phyloP scores from a whole-genome alignment of 2,113 vertebrate species.

The Ploceus nigricollis region DNA sequence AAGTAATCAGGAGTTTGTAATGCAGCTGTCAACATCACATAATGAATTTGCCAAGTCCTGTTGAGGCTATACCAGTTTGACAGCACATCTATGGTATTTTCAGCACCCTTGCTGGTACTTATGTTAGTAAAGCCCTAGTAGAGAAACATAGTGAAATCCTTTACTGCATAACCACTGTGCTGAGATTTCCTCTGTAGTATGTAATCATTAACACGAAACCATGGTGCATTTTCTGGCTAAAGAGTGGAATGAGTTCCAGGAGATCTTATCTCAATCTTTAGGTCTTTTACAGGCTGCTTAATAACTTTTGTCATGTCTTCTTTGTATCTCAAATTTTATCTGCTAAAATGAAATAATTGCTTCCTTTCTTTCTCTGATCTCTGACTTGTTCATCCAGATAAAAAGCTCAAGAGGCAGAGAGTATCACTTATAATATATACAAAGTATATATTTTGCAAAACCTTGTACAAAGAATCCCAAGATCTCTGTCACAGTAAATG shows the following conservation, averaged over 20 bases:
- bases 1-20: background rate
- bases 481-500: background rate
- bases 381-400: background rate
- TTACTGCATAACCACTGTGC: background rate
- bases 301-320: background rate
- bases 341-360: background rate
- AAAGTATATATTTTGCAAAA: no score
- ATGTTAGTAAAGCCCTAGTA: background rate
- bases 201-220: background rate
- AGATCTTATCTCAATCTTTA: background rate
- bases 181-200: background rate
- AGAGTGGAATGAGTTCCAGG: background rate
- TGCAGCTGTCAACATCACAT: background rate
- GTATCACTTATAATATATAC: background rate
- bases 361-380: background rate
- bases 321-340: background rate
- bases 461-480: background rate
- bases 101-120: background rate
- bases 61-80: background rate
- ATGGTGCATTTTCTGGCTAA: background rate
- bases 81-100: background rate
- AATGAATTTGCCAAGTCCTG: background rate
- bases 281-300: background rate
- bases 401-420: background rate
- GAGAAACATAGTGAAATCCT: background rate